Evolutionary conservation across 2,888 invertebrate genomes (phyloP).

Genomic region (Caenorhabditis sp.): DNA sequence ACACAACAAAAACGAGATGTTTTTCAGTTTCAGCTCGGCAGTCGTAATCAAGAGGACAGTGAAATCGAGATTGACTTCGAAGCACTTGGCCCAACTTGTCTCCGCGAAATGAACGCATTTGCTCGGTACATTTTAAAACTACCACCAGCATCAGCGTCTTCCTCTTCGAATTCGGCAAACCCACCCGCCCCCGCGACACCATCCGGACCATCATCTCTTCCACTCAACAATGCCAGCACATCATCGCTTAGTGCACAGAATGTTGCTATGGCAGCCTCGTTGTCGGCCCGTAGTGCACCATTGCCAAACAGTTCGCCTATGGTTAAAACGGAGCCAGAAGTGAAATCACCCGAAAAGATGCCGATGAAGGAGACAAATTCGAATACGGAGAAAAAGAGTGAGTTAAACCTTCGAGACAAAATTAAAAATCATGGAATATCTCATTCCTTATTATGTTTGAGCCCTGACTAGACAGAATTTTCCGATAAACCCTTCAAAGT

Average conservation of each 20-base stretch:
- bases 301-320: not conserved
- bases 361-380: not conserved
- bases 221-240: no score
- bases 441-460: no score
- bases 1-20: no score
- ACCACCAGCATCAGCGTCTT: not conserved
- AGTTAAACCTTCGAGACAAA: no score
- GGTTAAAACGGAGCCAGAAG: not conserved
- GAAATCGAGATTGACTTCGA: slow-evolving; percentile 99
- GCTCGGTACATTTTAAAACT: slow-evolving; percentile 9
- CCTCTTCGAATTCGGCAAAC: not conserved
- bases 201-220: no score
- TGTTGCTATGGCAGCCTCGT: not conserved
- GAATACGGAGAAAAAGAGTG: not conserved
- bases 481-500: no score
- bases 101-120: slow-evolving; percentile 78
- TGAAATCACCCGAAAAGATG: not conserved
- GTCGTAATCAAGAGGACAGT: slow-evolving; percentile 78
- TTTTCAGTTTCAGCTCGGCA: no score
- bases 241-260: no score
- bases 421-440: no score
- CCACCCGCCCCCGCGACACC: not conserved
- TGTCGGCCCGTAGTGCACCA: not conserved
- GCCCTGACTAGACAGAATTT: no score
- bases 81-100: slow-evolving; percentile 95